These are phyloP conservation scores for Amphiprion percula DNA, from an alignment of 2,113 vertebrate genomes.

Conservation along the genomic window DNA sequence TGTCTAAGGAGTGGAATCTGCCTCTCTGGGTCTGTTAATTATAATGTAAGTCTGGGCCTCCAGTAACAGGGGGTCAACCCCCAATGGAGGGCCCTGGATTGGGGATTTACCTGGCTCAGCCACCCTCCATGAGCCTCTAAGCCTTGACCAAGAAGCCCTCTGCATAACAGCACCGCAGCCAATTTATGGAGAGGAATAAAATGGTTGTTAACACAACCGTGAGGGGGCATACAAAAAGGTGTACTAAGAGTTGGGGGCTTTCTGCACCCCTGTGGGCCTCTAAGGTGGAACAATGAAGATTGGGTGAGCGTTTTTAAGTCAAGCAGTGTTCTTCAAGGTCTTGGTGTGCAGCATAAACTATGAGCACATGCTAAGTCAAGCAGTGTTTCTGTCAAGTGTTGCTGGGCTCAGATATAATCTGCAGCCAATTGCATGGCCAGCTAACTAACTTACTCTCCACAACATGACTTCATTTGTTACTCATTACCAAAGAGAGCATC, in stretches of 20 bases:
- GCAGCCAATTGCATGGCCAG: not conserved
- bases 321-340: slow-evolving; percentile 3
- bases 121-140: slow-evolving; percentile 35
- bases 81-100: slow-evolving; percentile 30
- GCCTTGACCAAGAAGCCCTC: slow-evolving; percentile 52
- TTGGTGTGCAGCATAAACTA: slow-evolving; percentile 6
- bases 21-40: slow-evolving; percentile 53
- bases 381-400: not conserved
- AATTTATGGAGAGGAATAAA: slow-evolving; percentile 63
- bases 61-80: slow-evolving; percentile 26
- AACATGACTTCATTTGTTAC: not conserved
- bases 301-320: not conserved
- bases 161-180: slow-evolving; percentile 39
- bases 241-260: slow-evolving; percentile 18
- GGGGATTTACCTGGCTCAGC: slow-evolving; percentile 63
- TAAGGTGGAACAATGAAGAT: not conserved
- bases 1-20: slow-evolving; percentile 64
- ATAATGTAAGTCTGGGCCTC: slow-evolving; percentile 19
- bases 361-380: not conserved
- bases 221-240: slow-evolving; percentile 40
- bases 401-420: not conserved
- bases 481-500: too few species aligned
- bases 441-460: not conserved
- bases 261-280: slow-evolving; percentile 20
- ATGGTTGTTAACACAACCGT: slow-evolving; percentile 45